A percentile compares a stretch with the other conserved stretches of the same genome.
phyloP scores from a whole-genome alignment of 1,140 invertebrate species.

The Lordiphosa clarofinis region DNA sequence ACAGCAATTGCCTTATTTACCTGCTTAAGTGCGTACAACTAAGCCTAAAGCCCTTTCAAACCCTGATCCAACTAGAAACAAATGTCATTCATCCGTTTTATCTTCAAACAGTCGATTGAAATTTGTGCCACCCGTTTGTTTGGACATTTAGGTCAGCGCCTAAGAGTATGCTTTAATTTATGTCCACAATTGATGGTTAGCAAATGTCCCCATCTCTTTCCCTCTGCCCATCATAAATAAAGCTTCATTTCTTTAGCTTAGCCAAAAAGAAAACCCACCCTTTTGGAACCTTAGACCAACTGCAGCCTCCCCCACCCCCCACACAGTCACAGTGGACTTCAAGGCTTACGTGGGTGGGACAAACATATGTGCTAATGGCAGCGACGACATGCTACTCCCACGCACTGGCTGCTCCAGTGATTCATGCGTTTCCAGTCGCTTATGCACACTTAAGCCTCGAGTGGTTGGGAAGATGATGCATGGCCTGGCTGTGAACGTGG shows the following conservation, averaged over 20 bases:
- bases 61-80: no score
- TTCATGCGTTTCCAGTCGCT: slow-evolving; percentile 62
- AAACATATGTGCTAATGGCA: slow-evolving; percentile 68
- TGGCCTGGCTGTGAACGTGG: slow-evolving; percentile 25
- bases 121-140: slow-evolving; percentile 48
- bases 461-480: slow-evolving; percentile 45
- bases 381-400: slow-evolving; percentile 47
- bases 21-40: no score
- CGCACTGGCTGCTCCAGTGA: slow-evolving; percentile 45
- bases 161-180: slow-evolving; percentile 64
- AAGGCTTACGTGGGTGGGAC: slow-evolving; percentile 43
- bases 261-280: background rate
- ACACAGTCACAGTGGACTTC: slow-evolving; percentile 21
- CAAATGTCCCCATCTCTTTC: slow-evolving; percentile 14
- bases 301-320: slow-evolving; percentile 16
- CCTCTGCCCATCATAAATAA: slow-evolving; percentile 58
- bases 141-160: slow-evolving; percentile 58
- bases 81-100: no score
- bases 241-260: slow-evolving; percentile 37
- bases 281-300: background rate
- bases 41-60: no score
- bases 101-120: background rate
- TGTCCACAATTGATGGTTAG: slow-evolving; percentile 37
- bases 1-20: no score
- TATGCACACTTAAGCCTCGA: slow-evolving; percentile 51